Evolutionary conservation across 2,797 vertebrate species (phyloP), one percentile per base, ranked within the genome.

Genomic region (Aselliscus stoliczkanus): DNA sequence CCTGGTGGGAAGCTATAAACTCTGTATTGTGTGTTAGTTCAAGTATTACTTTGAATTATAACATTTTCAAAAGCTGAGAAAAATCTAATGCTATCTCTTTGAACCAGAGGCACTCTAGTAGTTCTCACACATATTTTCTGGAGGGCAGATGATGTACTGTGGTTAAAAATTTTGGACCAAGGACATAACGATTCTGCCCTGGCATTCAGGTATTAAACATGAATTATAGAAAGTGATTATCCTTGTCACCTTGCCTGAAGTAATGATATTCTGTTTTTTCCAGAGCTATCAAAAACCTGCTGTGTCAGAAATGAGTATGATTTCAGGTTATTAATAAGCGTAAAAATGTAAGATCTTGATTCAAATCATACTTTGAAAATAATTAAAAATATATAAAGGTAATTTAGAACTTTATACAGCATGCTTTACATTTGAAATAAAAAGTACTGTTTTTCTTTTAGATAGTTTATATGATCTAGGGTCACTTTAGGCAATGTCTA

Each of bases 221-320:
- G 98, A 99, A 99, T 99, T 99, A 99, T 98, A 97, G 98, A 94
- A 98, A 97, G 98, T 99, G 98, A 99, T 99, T 99, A 98, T 98
- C 99, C 97, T 98, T 98, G 97, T 99, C 98, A 99, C 99, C 98
- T 99, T 99, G 98, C 99, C 99, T 99, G 98, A 99, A 99, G 99
- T 98, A 98, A 99, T 98, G 98, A 98, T 99, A 98, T 99, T 99
- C 98, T 98, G 97, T 96, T 98, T 99, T 98, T 98, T 98, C 99
- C 98, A 97, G 97, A 98, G 97, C 98, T 98, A 99, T 99, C 98
- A 98, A 99, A 99, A 98, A 98, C 98, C 98, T 98, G 98, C 99
- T 99, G 98, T 99, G 98, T 99, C 98, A 99, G 98, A 99, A 98
- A 99, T 98, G 98, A 99, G 88, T 96, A 97, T 97, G 98, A 98